Evolutionary conservation across 2,113 vertebrate species (phyloP).

Genomic region (Stigmatopora argus): DNA sequence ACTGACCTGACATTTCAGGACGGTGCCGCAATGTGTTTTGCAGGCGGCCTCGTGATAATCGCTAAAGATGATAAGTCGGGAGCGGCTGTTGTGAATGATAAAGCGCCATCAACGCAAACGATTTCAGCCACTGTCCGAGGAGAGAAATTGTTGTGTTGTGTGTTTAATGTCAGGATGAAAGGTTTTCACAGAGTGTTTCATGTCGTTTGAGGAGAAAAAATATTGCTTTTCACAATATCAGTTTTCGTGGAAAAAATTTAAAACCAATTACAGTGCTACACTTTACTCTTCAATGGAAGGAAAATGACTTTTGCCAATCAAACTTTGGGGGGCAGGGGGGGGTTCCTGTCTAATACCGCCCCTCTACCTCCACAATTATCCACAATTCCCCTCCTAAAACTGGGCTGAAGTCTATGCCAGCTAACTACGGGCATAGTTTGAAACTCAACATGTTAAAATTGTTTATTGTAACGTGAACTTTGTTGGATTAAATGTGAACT

Average conservation of each 20-base stretch:
- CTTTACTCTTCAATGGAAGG: not conserved
- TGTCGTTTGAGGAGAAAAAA: constrained; percentile 20
- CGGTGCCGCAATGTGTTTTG: constrained; percentile 15
- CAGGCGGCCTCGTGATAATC: constrained; percentile 19
- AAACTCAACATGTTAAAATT: too few relatives aligned
- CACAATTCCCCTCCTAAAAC: too few relatives aligned
- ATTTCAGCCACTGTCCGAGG: constrained; percentile 4
- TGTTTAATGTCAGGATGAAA: constrained; percentile 30
- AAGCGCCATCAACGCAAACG: constrained; percentile 12
- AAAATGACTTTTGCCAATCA: not conserved
- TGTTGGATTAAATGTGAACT: too few relatives aligned
- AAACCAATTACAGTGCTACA: not conserved
- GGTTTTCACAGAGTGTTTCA: constrained; percentile 28
- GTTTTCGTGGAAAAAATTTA: not conserved
- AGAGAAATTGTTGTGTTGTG: constrained; percentile 22
- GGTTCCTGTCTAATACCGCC: too few relatives aligned
- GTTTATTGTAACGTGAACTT: too few relatives aligned
- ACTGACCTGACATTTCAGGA: constrained; percentile 52
- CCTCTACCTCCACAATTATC: too few relatives aligned
- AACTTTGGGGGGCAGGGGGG: not conserved
- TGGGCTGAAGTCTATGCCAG: too few relatives aligned
- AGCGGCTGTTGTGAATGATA: constrained; percentile 14
- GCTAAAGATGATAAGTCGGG: constrained; percentile 16
- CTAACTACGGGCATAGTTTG: too few relatives aligned
- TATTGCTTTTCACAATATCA: not conserved